Evolutionary conservation across 1,140 invertebrate species (phyloP), one percentile per base, ranked within the genome.

Genomic region (Pinna nobilis): DNA sequence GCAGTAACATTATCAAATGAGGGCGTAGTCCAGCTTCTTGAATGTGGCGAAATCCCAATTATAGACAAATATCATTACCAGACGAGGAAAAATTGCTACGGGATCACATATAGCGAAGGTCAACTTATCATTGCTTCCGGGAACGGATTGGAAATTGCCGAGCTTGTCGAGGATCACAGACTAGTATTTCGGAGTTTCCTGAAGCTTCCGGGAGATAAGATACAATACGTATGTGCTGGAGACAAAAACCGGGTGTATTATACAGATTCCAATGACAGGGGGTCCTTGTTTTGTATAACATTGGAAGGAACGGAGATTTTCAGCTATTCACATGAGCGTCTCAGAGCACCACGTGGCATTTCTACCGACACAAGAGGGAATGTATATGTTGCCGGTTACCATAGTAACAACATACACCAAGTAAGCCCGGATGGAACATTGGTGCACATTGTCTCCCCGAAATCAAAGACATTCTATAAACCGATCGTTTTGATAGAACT

Each of bases 281-380:
- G 69, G 2, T 53, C 59, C 13, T 47, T 71, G 0, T 50, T 63
- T 20, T 71, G 69, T 37, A 64, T 50, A 28, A 71, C 69, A 25
- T 18, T 64, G 35, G 69, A 71, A 32, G 69, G 69, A 13, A 51
- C 60, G n/a, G 59, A 71, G 23, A 71, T 71, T n/a, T 71, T 71
- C 30, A 23, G 37, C 11, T 71, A 71, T 23, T 63, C 28, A 23
- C 59, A 71, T 28, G 47, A 53, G 6, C 51, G 23, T 28, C 60
- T 71, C 25, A 51, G 69, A 37, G 53, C 49, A 28, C 69, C 69
- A 2, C 53, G 33, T 33, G 69, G 69, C 7, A 33, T 71, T 32
- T 50, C 60, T 18, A 35, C 60, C 13, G 69, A 71, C 28, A 18
- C 47, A 3, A 41, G 23, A 5, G 69, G 69, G 18, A 71, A 49